Base-by-base conservation (phyloP, 2,797 vertebrate species). In the Spinus olivaceus region DNA sequence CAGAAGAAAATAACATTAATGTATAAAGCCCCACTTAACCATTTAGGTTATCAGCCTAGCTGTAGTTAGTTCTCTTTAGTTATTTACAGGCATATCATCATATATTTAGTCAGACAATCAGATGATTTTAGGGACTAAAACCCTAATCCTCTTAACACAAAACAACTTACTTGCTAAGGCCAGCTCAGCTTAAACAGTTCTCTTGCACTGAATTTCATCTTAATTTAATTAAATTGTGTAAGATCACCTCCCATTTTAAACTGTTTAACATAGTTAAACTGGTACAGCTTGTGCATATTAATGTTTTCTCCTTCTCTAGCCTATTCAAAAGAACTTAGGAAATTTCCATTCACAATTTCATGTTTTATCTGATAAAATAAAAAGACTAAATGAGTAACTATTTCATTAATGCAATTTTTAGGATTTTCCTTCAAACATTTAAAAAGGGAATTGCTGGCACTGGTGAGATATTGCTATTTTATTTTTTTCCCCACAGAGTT, bases 141-240 rank as follows among this genome's bases (percentile, higher is more conserved):
- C 61, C 81, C 41, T 84, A 91, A 83, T 94, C 73, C 21, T 92
- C 93, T 94, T 92, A 90, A 91, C 94, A 79, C 33, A 85, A 74
- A 91, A 54, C 50, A 91, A 82, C 27, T 91, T 64, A 78, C 39
- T 86, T 88, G 60, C 61, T 92, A 88, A 72, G 39, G 37, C 60
- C 56, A 80, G 74, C 88, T 92, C 4, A 1, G 71, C 57, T 95
- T 94, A 84, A 78, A 39, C 32, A 57, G 30, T 56, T 90, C 32
- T 60, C 60, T 71, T 84, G 71, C 44, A 81, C 33, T 78, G 88
- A 92, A 93, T 92, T 94, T 93, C 86, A 69, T 87, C 84, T 74
- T 89, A 69, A 74, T 87, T 96, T 95, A 95, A 96, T 94, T 94
- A 95, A 93, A 87, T 59, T 85, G 32, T 81, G 17, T 71, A 77